phyloP scores from a whole-genome alignment of 1,140 invertebrate species.

The Pogonomyrmex californicus region DNA sequence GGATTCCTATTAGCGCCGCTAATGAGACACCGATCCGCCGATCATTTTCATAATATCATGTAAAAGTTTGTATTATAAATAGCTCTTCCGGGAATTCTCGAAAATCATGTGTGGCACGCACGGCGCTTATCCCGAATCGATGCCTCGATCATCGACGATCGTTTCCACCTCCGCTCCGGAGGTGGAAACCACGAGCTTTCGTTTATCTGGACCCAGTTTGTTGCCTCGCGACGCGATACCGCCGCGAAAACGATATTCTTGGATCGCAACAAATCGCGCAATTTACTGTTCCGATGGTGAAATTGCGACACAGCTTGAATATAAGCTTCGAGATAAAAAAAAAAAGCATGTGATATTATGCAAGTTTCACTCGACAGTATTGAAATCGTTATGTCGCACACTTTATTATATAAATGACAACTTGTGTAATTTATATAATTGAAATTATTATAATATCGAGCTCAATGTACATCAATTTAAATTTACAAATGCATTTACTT shows the following conservation, averaged over 20 bases:
- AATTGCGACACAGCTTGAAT: not conserved
- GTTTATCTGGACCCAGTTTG: constrained; percentile 30
- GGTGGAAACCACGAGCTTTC: constrained; percentile 27
- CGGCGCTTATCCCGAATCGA: constrained; percentile 13
- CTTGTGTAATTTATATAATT: not conserved
- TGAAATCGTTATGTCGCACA: not conserved
- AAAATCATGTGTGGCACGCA: constrained; percentile 49
- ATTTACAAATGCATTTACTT: not conserved
- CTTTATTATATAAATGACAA: not conserved
- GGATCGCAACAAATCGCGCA: constrained; percentile 21
- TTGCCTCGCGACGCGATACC: not conserved
- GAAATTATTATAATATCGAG: not conserved
- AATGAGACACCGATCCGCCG: constrained; percentile 64
- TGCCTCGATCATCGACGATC: constrained; percentile 27
- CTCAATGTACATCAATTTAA: not conserved
- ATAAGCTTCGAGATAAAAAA: not conserved
- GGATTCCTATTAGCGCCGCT: constrained; percentile 64
- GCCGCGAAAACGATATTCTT: constrained; percentile 24
- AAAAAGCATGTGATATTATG: not conserved
- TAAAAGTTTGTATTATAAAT: constrained; percentile 69
- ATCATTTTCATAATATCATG: constrained; percentile 71
- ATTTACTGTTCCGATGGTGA: constrained; percentile 2
- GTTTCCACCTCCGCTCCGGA: constrained; percentile 40
- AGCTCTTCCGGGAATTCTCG: constrained; percentile 55
- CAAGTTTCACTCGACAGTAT: not conserved